Percentiles rank a stretch among this genome's conserved stretches.
phyloP scores from a whole-genome alignment of 2,113 vertebrate species.

The Ornithorhynchus anatinus region DNA sequence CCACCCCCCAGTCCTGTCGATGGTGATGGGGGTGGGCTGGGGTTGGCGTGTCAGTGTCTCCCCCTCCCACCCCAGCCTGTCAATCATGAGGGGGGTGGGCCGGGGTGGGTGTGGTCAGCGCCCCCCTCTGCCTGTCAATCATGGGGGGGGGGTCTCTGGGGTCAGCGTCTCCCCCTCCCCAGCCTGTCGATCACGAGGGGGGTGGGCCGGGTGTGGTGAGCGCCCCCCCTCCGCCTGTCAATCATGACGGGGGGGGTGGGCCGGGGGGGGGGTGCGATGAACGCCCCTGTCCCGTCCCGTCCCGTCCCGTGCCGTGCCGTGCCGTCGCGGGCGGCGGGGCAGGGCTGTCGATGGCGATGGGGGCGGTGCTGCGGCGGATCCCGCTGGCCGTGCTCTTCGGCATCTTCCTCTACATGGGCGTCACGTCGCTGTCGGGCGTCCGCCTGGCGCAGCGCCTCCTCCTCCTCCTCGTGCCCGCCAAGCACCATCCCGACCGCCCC shows the following conservation, averaged over 20 bases:
- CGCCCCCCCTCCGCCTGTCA: neutral
- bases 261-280: neutral
- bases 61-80: neutral
- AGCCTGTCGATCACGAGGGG: neutral
- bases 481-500: constrained; percentile 95
- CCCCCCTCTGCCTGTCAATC: neutral
- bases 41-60: too few relatives aligned
- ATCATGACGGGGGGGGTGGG: neutral
- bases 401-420: constrained; percentile 98
- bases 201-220: neutral
- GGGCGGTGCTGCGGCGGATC: constrained; percentile 89
- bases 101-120: neutral
- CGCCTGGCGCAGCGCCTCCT: constrained; percentile 94
- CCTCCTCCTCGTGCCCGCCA: constrained; percentile 94
- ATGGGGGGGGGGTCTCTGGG: too few relatives aligned
- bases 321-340: too few relatives aligned
- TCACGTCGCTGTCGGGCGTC: constrained; percentile 95
- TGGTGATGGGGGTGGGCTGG: neutral
- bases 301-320: too few relatives aligned
- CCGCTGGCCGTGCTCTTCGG: constrained; percentile 95
- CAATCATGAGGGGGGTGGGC: too few relatives aligned
- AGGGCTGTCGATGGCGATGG: constrained; percentile 98
- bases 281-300: neutral
- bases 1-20: neutral
- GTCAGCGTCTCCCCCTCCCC: neutral